Evolutionary conservation across 2,113 vertebrate species (phyloP).

Genomic region (Uropsilus gracilis): DNA sequence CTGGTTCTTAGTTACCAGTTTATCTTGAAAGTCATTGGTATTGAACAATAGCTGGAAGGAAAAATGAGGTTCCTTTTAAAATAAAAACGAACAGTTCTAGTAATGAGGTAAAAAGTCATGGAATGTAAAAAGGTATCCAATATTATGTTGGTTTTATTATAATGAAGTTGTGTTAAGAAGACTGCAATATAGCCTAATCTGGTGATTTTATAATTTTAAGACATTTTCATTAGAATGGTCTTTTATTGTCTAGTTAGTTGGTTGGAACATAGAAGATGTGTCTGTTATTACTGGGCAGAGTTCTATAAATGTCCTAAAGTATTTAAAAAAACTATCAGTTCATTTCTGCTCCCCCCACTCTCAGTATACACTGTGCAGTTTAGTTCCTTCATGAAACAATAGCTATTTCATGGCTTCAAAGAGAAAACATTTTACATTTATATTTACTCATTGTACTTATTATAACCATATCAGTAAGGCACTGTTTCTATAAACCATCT

Average conservation of each 20-base stretch:
- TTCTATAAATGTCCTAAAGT: neutral
- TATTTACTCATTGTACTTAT: constrained; percentile 56
- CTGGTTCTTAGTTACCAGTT: neutral
- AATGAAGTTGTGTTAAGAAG: neutral
- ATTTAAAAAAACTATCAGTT: neutral
- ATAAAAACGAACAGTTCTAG: neutral
- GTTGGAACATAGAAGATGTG: neutral
- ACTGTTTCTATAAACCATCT: constrained; percentile 69
- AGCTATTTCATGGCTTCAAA: neutral
- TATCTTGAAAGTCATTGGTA: fast-evolving
- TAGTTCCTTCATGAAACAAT: constrained; percentile 4
- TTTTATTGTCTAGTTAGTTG: neutral
- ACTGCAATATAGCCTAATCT: neutral
- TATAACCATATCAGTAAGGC: constrained; percentile 68
- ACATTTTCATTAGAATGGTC: neutral
- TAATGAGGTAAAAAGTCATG: neutral
- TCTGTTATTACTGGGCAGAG: neutral
- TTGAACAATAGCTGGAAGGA: neutral
- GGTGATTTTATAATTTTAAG: neutral
- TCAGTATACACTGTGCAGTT: neutral
- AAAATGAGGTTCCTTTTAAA: neutral
- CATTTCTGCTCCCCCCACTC: neutral
- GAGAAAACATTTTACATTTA: constrained; percentile 11
- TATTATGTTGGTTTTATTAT: neutral
- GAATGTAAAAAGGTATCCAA: neutral